These are phyloP conservation scores for Linnaemya tessellans DNA, from an alignment of 2,888 invertebrate species.

Conservation along the genomic window DNA sequence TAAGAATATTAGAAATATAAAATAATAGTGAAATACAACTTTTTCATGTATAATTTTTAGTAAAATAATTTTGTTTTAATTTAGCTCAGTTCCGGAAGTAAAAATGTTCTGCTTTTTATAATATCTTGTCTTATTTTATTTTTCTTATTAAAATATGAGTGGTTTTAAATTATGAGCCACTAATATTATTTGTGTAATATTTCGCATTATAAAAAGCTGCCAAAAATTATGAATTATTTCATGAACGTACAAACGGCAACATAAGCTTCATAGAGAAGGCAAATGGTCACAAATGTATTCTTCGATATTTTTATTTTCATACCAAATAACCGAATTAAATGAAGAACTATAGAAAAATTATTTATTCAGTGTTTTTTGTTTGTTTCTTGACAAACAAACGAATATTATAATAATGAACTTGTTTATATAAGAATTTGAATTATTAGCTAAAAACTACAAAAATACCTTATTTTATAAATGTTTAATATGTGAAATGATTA, in stretches of 20 bases:
- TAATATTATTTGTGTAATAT: background rate
- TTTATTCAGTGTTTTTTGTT: conserved; percentile 30
- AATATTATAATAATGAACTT: conserved; percentile 73
- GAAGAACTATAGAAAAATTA: conserved; percentile 34
- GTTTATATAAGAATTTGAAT: conserved; percentile 72
- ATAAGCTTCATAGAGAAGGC: conserved; percentile 14
- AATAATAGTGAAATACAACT: too few species aligned
- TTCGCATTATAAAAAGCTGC: background rate
- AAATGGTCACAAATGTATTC: conserved; percentile 5
- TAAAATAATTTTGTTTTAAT: background rate
- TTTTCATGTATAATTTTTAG: too few species aligned
- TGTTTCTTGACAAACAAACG: conserved; percentile 64
- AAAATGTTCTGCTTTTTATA: background rate
- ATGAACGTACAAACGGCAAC: conserved; percentile 61
- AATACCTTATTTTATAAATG: background rate
- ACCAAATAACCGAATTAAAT: conserved; percentile 47
- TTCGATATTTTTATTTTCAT: background rate
- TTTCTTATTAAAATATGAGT: background rate
- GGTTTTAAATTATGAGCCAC: background rate
- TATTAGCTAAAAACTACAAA: conserved; percentile 28
- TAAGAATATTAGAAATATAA: too few species aligned
- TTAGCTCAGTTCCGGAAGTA: background rate
- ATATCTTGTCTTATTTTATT: background rate
- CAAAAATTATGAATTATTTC: conserved; percentile 5
- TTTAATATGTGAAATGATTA: conserved; percentile 73